These are phyloP conservation scores for Drosophila bifasciata DNA, from an alignment of 1,140 invertebrate species.

Conservation along the genomic window DNA sequence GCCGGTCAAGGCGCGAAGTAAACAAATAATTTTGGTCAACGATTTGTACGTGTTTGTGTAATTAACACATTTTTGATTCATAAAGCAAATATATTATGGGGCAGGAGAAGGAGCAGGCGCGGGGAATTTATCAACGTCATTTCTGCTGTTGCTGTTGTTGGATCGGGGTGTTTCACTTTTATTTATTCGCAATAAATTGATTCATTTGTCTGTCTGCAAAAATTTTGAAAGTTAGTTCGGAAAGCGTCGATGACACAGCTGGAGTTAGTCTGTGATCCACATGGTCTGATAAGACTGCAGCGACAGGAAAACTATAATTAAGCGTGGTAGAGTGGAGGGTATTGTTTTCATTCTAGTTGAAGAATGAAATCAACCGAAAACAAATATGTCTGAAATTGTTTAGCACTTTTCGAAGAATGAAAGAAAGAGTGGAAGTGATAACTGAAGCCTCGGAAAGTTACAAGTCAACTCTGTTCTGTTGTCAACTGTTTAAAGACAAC, in stretches of 20 bases:
- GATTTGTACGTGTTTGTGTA: conserved; percentile 46
- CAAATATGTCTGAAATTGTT: no score
- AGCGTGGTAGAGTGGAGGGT: no score
- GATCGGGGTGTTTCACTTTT: conserved; percentile 61
- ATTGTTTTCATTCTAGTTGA: no score
- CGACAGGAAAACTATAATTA: conserved; percentile 1
- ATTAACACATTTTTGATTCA: conserved; percentile 70
- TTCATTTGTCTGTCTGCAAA: conserved; percentile 24
- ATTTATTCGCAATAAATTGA: conserved; percentile 63
- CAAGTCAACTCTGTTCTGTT: no score
- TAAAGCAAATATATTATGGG: conserved; percentile 45
- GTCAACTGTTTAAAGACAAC: no score
- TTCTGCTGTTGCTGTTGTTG: not conserved
- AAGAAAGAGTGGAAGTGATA: no score
- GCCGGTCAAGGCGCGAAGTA: conserved; percentile 54
- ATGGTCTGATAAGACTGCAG: not conserved
- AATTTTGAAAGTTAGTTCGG: not conserved
- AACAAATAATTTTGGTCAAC: conserved; percentile 54
- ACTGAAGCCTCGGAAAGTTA: no score
- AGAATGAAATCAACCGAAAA: no score
- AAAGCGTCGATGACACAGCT: conserved; percentile 12
- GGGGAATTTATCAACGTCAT: conserved; percentile 19
- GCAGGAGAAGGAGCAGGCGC: conserved; percentile 3
- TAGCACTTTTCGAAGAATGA: no score
- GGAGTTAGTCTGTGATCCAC: conserved; percentile 5